phyloP scores from a whole-genome alignment of 1,140 invertebrate species.

The Anagrus nilaparvatae region DNA sequence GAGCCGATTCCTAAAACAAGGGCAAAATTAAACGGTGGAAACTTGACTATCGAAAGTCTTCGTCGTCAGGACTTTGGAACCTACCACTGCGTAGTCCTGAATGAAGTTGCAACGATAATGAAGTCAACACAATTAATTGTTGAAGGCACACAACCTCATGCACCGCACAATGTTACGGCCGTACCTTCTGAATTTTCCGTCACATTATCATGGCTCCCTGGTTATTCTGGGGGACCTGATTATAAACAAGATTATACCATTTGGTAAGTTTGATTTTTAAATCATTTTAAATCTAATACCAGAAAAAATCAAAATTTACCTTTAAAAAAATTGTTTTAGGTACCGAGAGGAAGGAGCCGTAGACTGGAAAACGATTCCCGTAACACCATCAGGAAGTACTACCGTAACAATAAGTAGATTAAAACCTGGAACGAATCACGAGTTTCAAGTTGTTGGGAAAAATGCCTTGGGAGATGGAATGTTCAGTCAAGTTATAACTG shows the following conservation, averaged over 20 bases:
- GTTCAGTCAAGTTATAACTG: conserved; percentile 84
- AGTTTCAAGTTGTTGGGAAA: conserved; percentile 93
- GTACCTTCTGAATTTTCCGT: conserved; percentile 81
- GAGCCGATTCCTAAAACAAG: conserved; percentile 69
- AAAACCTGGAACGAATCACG: conserved; percentile 81
- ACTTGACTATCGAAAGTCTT: conserved; percentile 83
- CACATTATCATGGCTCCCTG: conserved; percentile 83
- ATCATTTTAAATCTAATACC: no score
- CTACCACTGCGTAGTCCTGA: conserved; percentile 90
- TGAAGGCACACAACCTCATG: conserved; percentile 92
- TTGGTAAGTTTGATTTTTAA: no score
- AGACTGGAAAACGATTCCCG: conserved; percentile 85
- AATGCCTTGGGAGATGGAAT: conserved; percentile 90
- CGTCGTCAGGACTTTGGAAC: conserved; percentile 83
- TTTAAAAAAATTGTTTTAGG: conserved; percentile 40
- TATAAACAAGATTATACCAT: conserved; percentile 91
- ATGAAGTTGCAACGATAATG: conserved; percentile 89
- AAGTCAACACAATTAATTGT: conserved; percentile 83
- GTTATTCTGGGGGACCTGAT: conserved; percentile 87
- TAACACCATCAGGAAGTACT: conserved; percentile 83
- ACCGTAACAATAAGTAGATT: conserved; percentile 84
- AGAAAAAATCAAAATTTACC: no score
- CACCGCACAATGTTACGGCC: conserved; percentile 87
- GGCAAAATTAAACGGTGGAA: conserved; percentile 68
- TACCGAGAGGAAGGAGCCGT: conserved; percentile 71